phyloP scores from a whole-genome alignment of 2,888 invertebrate species.

The Acrobasis suavella region DNA sequence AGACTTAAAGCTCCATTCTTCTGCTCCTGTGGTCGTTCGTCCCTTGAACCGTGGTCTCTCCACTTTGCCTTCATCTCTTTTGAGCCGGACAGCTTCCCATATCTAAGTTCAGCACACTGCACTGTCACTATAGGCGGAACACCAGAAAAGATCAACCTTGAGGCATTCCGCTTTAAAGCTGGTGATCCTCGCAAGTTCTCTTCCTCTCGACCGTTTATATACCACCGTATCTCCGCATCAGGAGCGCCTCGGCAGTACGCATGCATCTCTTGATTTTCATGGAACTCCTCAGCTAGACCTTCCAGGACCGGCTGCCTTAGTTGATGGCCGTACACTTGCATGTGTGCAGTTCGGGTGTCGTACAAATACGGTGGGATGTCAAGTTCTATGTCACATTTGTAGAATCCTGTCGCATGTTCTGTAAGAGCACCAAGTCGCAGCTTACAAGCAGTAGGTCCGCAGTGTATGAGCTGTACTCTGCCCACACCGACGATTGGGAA shows the following conservation, averaged over 20 bases:
- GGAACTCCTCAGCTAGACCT: slow-evolving; percentile 61
- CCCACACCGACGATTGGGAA: slow-evolving; percentile 66
- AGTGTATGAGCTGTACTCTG: slow-evolving; percentile 58
- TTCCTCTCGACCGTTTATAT: slow-evolving; percentile 63
- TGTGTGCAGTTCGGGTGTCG: slow-evolving; percentile 57
- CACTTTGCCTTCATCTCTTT: slow-evolving; percentile 58
- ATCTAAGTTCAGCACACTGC: slow-evolving; percentile 76
- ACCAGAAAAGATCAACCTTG: slow-evolving; percentile 62
- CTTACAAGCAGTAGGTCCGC: slow-evolving; percentile 65
- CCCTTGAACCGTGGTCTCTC: slow-evolving; percentile 41
- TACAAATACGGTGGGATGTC: slow-evolving; percentile 66
- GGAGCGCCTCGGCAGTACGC: slow-evolving; percentile 64
- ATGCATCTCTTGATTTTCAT: slow-evolving; percentile 61
- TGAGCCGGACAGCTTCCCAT: slow-evolving; percentile 71
- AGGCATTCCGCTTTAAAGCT: slow-evolving; percentile 51
- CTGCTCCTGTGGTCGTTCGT: slow-evolving; percentile 46
- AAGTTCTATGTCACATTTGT: slow-evolving; percentile 70
- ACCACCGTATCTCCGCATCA: slow-evolving; percentile 67
- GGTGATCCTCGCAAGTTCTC: slow-evolving; percentile 54
- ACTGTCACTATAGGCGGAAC: slow-evolving; percentile 72
- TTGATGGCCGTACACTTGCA: slow-evolving; percentile 63
- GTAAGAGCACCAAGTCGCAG: slow-evolving; percentile 61
- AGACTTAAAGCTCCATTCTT: slow-evolving; percentile 36
- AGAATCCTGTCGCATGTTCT: slow-evolving; percentile 66
- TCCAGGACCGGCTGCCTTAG: slow-evolving; percentile 61